Conservation (phyloP, 2,113 vertebrate genomes). For the Bubalus kerabau region DNA sequence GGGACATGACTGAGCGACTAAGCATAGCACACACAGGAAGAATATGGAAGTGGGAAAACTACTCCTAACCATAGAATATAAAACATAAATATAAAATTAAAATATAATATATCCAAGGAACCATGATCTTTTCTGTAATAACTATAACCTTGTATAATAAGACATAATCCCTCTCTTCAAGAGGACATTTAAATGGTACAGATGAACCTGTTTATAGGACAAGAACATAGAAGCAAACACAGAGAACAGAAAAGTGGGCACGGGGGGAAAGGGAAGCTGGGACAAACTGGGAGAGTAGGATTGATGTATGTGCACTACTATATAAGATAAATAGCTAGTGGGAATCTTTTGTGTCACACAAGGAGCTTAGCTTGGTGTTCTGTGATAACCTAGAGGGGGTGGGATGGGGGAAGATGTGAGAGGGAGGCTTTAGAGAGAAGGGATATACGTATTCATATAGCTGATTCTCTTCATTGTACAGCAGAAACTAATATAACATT, state of each 20-base stretch:
- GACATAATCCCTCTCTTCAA: background rate
- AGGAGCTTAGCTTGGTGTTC: background rate
- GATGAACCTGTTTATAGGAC: background rate
- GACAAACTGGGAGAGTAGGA: background rate
- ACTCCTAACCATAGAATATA: background rate
- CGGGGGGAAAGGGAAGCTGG: background rate
- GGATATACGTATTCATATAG: background rate
- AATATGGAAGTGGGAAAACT: background rate
- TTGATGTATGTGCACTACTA: background rate
- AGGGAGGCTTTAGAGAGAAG: background rate
- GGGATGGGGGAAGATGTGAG: background rate
- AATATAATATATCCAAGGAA: background rate
- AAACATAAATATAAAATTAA: background rate
- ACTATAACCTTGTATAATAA: background rate
- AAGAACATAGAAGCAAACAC: background rate
- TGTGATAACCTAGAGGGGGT: background rate
- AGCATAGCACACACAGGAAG: background rate
- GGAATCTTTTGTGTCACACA: background rate
- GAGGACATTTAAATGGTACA: background rate
- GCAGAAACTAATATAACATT: background rate
- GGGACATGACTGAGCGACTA: background rate
- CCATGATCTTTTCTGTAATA: background rate
- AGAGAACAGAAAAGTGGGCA: background rate
- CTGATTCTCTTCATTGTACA: background rate
- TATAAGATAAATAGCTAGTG: background rate